Percentiles rank a stretch among this genome's conserved stretches.
Evolutionary conservation across 2,113 vertebrate genomes (phyloP).

Genomic region (Picathartes gymnocephalus): DNA sequence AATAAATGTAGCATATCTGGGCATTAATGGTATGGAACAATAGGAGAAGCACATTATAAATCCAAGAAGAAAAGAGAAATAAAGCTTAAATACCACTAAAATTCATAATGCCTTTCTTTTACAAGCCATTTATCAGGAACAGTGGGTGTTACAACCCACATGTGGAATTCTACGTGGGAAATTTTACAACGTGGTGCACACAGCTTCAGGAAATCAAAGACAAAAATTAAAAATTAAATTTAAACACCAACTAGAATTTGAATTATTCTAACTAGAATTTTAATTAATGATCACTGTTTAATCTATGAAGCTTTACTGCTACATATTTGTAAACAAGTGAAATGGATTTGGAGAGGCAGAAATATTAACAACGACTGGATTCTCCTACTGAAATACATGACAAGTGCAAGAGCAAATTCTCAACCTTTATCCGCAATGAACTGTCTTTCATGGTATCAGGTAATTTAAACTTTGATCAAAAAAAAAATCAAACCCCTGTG

Average conservation of each 20-base stretch:
- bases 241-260: neutral
- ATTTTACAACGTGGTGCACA: neutral
- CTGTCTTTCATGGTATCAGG: neutral
- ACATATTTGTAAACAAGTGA: neutral
- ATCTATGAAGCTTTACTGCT: neutral
- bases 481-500: neutral
- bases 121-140: neutral
- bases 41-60: neutral
- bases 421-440: neutral
- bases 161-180: neutral
- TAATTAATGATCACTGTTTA: neutral
- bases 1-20: neutral
- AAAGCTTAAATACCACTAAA: neutral
- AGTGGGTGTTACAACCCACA: neutral
- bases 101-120: neutral
- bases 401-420: neutral
- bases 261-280: neutral
- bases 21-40: constrained; percentile 11
- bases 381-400: neutral
- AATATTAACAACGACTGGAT: neutral
- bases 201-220: neutral
- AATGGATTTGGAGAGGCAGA: neutral
- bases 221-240: neutral
- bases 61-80: constrained; percentile 3
- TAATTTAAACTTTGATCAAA: neutral